A percentile compares a stretch with the other conserved stretches of the same genome.
Conservation (phyloP, 2,888 invertebrate species). For the Agrochola circellaris region DNA sequence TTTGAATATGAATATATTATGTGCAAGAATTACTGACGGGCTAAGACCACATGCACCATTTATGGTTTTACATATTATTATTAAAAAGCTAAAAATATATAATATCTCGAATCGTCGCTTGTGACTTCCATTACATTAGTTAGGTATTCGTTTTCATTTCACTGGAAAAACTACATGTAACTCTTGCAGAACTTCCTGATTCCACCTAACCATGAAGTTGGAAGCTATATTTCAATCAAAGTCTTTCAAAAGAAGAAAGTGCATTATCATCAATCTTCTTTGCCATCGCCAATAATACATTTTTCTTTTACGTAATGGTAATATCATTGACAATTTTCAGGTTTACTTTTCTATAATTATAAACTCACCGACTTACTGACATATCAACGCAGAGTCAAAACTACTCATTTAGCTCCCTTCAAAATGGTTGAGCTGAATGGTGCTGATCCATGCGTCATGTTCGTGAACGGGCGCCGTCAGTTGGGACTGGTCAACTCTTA, state of each 20-base stretch:
- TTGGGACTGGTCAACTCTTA: no score
- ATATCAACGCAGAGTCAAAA: no score
- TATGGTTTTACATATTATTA: no score
- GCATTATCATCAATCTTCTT: constrained; percentile 46
- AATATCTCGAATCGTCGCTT: neutral
- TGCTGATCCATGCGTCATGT: no score
- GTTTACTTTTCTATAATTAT: neutral
- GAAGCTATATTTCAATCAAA: constrained; percentile 40
- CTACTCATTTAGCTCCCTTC: no score
- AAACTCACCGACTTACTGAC: no score
- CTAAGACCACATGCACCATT: no score
- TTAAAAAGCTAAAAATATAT: no score
- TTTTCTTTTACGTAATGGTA: neutral
- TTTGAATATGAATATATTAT: no score
- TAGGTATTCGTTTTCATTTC: neutral
- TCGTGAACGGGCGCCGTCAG: no score
- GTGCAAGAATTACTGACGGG: no score
- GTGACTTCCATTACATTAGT: neutral
- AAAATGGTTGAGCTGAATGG: no score
- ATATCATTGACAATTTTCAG: neutral
- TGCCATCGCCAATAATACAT: constrained; percentile 1
- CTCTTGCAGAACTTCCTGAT: neutral
- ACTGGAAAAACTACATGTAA: neutral
- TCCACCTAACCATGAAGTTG: neutral
- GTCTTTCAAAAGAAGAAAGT: constrained; percentile 35